Percentiles rank a stretch among this genome's conserved stretches.
Conservation (phyloP, 2,113 vertebrate species). For the Nicator chloris region DNA sequence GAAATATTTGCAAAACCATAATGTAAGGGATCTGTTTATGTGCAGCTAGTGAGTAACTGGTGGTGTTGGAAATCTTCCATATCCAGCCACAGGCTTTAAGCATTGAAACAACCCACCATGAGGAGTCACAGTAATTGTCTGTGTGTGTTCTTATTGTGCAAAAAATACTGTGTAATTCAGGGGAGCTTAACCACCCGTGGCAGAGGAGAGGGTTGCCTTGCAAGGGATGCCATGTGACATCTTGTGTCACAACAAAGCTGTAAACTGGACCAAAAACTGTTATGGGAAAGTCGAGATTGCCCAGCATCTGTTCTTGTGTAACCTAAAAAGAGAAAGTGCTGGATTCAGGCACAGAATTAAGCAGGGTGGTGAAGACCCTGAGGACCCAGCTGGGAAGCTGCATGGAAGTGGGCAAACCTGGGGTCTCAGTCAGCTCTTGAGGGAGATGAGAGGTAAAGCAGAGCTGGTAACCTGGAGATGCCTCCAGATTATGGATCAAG, state of each 20-base stretch:
- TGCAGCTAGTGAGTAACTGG: neutral
- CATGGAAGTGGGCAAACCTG: neutral
- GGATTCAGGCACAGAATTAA: neutral
- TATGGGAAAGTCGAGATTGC: neutral
- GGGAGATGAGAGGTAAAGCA: neutral
- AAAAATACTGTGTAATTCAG: neutral
- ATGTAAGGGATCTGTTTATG: neutral
- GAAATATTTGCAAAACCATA: neutral
- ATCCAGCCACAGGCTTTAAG: neutral
- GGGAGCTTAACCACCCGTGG: neutral
- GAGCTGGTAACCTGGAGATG: neutral
- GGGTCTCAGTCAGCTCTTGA: neutral
- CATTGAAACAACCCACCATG: neutral
- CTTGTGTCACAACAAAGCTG: neutral
- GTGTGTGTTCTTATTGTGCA: neutral
- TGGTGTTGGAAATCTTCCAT: neutral
- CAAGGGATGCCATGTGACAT: neutral
- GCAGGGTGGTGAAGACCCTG: neutral
- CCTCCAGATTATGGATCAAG: neutral
- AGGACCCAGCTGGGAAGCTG: neutral
- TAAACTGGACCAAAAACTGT: neutral
- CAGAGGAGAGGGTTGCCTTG: rapidly evolving
- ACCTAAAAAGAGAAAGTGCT: neutral
- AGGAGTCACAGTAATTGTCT: neutral
- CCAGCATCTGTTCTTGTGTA: neutral